Evolutionary conservation across 1,140 invertebrate genomes (phyloP), one percentile per base, ranked within the genome.

Genomic region (Drosophila setifemur): DNA sequence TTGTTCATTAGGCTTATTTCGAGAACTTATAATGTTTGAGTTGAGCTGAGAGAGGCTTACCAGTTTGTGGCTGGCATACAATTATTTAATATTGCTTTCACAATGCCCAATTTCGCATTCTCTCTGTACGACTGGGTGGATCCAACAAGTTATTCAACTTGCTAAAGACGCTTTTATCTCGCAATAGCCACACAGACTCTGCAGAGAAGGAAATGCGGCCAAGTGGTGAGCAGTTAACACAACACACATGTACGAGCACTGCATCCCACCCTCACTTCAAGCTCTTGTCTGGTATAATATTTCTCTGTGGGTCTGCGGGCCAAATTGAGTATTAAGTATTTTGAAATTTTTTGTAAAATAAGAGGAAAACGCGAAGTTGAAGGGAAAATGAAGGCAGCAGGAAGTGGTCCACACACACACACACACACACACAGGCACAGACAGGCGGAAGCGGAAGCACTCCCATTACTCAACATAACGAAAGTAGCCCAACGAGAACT

Each of bases 341-440:
- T 83, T 71, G 71, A 47, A 72, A 66, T 75, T 71, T 74, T 81
- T 18, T 49, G 25, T 25, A 5, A 67, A 61, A 58, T 43, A 40
- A 64, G 64, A 40, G 25, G 49, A 40, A 40, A 64, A 49, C 42
- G 23, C 31, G 48, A 14, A 31, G 18, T 8, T 25, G 35, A 63
- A 39, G 29, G 31, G 42, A 63, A 37, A 64, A 28, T 28, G 26
- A 60, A 39, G 29, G 54, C 50, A 95, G 89, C 95, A 95, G 95
- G 76, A 91, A 90, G 50, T 90, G 82, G 66, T 50, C 28, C 60
- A 43, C 21, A 61, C 43, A 64, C 26, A 23, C 44, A 23, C 16
- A 40, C 7, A 7, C 42, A 11, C 37, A 12, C 19, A 28, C 16
- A 26, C 12, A 16, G 16, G 11, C 26, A 29, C 39, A 53, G 35